A percentile compares a stretch with the other conserved stretches of the same genome.
phyloP scores from a whole-genome alignment of 2,888 invertebrate genomes.

The Idaea dimidiata region DNA sequence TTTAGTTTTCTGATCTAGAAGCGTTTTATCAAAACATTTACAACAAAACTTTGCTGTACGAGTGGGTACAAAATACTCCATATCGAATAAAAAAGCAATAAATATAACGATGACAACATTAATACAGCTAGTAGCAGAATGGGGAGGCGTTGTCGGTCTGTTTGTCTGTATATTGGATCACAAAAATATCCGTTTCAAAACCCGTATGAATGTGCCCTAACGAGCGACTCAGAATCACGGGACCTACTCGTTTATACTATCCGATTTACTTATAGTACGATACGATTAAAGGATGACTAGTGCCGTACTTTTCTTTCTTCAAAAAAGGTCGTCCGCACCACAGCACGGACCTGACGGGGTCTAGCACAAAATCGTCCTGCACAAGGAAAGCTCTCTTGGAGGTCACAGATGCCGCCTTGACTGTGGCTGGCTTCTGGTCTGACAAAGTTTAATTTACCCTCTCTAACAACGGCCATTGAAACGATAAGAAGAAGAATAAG shows the following conservation, averaged over 20 bases:
- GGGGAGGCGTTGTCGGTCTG: neutral
- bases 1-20: too few species aligned
- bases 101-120: neutral
- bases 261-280: conserved; percentile 29
- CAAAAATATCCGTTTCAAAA: conserved; percentile 69
- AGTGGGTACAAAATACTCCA: neutral
- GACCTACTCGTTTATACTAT: conserved; percentile 22
- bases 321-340: too few species aligned
- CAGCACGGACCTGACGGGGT: too few species aligned
- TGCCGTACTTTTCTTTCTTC: too few species aligned
- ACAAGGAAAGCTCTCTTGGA: too few species aligned
- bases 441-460: too few species aligned
- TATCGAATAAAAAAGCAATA: neutral
- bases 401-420: too few species aligned
- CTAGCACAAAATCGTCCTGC: too few species aligned
- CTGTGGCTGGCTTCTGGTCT: too few species aligned
- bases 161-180: conserved; percentile 29
- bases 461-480: too few species aligned
- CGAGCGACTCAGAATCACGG: conserved; percentile 61
- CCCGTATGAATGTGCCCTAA: conserved; percentile 74
- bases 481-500: too few species aligned
- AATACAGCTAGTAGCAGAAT: neutral
- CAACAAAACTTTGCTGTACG: neutral
- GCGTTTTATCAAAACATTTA: neutral
- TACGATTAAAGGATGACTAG: too few species aligned